These are phyloP conservation scores for Yponomeuta plumbellus DNA, from an alignment of 2,888 invertebrate species.

Conservation along the genomic window DNA sequence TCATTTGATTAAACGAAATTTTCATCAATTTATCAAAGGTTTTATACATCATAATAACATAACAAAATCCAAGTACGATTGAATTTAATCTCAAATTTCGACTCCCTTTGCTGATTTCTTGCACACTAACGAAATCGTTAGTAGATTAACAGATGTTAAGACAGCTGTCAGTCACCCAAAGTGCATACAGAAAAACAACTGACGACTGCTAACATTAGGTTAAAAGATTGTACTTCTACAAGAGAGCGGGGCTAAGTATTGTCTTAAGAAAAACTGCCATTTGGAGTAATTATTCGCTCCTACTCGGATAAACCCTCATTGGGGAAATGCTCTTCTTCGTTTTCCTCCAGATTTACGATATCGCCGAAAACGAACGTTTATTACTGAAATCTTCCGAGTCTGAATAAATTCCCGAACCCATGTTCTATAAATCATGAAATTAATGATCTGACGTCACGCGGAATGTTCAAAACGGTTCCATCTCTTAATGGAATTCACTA, in stretches of 20 bases:
- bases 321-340: slow-evolving; percentile 15
- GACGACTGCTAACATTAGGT: no score
- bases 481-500: slow-evolving; percentile 13
- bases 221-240: no score
- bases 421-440: slow-evolving; percentile 19
- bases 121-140: no score
- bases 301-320: slow-evolving; percentile 9
- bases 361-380: slow-evolving; percentile 23
- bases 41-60: no score
- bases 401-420: slow-evolving; percentile 20
- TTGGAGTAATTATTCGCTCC: neutral
- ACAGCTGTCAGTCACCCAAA: no score
- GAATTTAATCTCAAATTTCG: no score
- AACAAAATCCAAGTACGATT: no score
- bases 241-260: neutral
- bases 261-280: neutral
- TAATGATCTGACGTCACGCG: slow-evolving; percentile 15
- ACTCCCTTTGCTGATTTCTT: no score
- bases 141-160: no score
- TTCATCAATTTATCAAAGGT: no score
- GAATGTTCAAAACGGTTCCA: slow-evolving; percentile 11
- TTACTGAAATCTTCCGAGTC: slow-evolving; percentile 26
- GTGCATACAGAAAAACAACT: no score
- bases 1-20: neutral
- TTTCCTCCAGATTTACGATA: slow-evolving; percentile 26